Percentiles rank a stretch among this genome's conserved stretches.
Evolutionary conservation across 2,797 vertebrate genomes (phyloP).

Genomic region (Ctenopoma kingsleyae): DNA sequence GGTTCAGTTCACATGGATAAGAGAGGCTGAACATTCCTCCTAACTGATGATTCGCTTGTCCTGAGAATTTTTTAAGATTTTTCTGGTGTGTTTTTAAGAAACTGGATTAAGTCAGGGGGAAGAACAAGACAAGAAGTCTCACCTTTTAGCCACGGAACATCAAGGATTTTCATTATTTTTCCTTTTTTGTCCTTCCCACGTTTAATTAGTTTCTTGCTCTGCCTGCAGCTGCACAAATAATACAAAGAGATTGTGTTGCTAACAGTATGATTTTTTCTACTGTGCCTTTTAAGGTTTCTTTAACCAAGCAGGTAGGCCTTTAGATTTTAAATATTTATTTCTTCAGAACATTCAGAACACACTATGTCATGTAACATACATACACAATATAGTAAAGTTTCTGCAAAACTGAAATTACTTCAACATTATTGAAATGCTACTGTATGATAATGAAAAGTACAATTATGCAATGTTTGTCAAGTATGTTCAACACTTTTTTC

Average conservation of each 20-base stretch:
- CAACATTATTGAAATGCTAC: background rate
- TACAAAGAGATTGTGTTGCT: slow-evolving; percentile 23
- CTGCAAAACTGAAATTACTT: background rate
- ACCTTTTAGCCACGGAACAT: slow-evolving; percentile 34
- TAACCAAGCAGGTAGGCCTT: slow-evolving; percentile 72
- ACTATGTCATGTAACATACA: background rate
- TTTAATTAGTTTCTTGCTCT: background rate
- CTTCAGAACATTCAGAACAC: background rate
- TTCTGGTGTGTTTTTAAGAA: slow-evolving; percentile 20
- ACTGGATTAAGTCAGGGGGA: slow-evolving; percentile 31
- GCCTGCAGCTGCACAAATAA: slow-evolving; percentile 25
- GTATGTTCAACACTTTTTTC: background rate
- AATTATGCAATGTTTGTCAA: background rate
- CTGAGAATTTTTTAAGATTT: slow-evolving; percentile 1
- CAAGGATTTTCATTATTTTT: slow-evolving; percentile 40
- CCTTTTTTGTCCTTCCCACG: slow-evolving; percentile 20
- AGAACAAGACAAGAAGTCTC: slow-evolving; percentile 29
- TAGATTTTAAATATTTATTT: slow-evolving; percentile 22
- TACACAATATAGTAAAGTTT: background rate
- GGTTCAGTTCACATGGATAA: slow-evolving; percentile 60
- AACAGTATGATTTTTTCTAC: slow-evolving; percentile 72
- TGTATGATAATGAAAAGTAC: background rate
- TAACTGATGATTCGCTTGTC: slow-evolving; percentile 29
- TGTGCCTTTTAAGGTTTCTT: slow-evolving; percentile 63
- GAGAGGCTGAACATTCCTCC: slow-evolving; percentile 48